phyloP scores from a whole-genome alignment of 2,888 invertebrate genomes.

The Automeris io region DNA sequence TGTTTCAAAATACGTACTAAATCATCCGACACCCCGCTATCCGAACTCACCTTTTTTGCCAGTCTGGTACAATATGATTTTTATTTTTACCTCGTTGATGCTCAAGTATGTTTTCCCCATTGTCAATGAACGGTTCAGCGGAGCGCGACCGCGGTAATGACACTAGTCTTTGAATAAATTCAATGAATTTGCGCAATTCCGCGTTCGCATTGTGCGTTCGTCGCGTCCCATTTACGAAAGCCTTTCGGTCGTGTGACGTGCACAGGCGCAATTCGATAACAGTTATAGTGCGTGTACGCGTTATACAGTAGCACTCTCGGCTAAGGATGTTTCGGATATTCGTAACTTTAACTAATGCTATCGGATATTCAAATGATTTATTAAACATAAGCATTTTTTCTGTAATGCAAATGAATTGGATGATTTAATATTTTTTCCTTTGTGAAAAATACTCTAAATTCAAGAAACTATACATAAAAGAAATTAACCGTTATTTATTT shows the following conservation, averaged over 20 bases:
- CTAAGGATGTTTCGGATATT: background rate
- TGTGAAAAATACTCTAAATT: too few species aligned
- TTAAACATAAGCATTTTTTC: too few species aligned
- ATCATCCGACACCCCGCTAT: background rate
- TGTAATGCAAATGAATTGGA: too few species aligned
- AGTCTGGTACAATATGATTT: background rate
- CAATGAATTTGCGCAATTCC: conserved; percentile 31
- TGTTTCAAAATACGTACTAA: conserved; percentile 10
- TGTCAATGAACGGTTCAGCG: conserved; percentile 8
- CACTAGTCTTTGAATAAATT: conserved; percentile 19
- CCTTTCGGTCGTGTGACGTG: conserved; percentile 33
- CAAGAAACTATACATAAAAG: too few species aligned
- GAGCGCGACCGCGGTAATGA: conserved; percentile 19
- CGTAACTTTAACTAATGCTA: too few species aligned
- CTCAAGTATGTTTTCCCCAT: conserved; percentile 10
- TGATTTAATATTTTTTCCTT: too few species aligned
- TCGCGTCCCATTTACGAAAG: conserved; percentile 42
- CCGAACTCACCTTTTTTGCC: background rate
- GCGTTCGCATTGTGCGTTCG: conserved; percentile 31
- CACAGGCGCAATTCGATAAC: conserved; percentile 38
- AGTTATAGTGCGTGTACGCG: conserved; percentile 48
- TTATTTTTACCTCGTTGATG: too few species aligned
- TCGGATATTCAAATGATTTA: too few species aligned
- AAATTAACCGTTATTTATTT: too few species aligned
- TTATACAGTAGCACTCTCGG: conserved; percentile 23